phyloP scores from a whole-genome alignment of 2,888 invertebrate genomes.

The Aphodius granarius region DNA sequence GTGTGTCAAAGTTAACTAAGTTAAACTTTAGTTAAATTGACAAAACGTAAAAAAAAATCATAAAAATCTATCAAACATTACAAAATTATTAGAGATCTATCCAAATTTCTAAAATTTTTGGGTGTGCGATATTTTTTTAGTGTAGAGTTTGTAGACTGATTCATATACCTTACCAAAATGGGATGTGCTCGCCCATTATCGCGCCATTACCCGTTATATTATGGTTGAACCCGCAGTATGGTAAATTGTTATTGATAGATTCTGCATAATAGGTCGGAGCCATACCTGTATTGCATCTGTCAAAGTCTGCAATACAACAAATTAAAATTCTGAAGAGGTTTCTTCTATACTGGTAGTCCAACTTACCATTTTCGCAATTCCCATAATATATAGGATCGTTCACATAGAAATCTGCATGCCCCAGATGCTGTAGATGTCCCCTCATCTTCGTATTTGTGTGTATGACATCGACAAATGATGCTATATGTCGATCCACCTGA shows the following conservation, averaged over 20 bases:
- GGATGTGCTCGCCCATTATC: not conserved
- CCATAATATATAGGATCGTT: not conserved
- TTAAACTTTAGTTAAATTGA: too few species aligned
- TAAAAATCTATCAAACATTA: too few species aligned
- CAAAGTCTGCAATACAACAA: not conserved
- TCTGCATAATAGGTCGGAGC: not conserved
- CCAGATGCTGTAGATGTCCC: not conserved
- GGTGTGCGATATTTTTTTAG: too few species aligned
- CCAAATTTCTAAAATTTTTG: too few species aligned
- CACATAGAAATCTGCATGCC: slow-evolving; percentile 3
- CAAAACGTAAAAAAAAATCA: too few species aligned
- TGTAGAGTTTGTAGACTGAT: too few species aligned
- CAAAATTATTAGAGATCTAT: too few species aligned
- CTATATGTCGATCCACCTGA: not conserved
- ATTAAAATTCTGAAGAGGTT: not conserved
- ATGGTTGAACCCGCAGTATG: not conserved
- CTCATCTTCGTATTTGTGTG: slow-evolving; percentile 5
- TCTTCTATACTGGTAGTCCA: not conserved
- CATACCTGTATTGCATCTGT: not conserved
- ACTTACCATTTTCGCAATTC: not conserved
- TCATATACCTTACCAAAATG: not conserved
- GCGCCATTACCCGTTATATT: not conserved
- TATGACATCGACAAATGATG: not conserved
- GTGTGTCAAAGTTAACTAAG: too few species aligned
- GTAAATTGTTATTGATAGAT: not conserved